phyloP scores from a whole-genome alignment of 2,113 vertebrate species.

The Spea multiplicata region DNA sequence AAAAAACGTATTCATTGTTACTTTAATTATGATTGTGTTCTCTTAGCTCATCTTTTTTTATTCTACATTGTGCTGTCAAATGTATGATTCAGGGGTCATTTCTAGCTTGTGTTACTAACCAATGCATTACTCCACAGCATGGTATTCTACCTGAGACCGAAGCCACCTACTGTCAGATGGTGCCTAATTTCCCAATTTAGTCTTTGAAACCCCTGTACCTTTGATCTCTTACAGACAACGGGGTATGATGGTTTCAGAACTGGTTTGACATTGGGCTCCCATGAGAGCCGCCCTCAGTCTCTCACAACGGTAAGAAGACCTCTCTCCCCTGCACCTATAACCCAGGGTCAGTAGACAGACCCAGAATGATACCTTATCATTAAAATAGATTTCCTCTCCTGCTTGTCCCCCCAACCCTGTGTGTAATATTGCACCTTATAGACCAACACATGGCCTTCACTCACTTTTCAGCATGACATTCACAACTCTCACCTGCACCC shows the following conservation, averaged over 20 bases:
- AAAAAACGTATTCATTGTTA: too few species aligned
- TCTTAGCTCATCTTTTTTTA: too few species aligned
- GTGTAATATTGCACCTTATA: constrained; percentile 1
- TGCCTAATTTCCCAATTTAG: background rate
- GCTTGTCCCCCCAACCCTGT: background rate
- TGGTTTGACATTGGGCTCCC: constrained; percentile 36
- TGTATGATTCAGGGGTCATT: too few species aligned
- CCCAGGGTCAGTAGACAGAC: constrained; percentile 2
- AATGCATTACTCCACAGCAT: too few species aligned
- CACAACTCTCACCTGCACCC: background rate
- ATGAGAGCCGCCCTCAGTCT: constrained; percentile 38
- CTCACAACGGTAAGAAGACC: constrained; percentile 41
- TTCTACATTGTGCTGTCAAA: too few species aligned
- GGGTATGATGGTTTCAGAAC: constrained; percentile 30
- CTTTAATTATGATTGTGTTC: background rate
- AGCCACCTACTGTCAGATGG: background rate
- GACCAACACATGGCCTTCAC: background rate
- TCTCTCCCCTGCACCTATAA: background rate
- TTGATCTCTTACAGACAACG: constrained; percentile 38
- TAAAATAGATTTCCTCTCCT: constrained; percentile 4
- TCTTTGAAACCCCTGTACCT: constrained; percentile 20
- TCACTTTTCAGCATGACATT: constrained; percentile 4
- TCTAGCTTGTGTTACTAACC: too few species aligned
- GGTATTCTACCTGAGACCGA: too few species aligned
- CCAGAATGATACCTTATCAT: background rate